phyloP scores from a whole-genome alignment of 2,888 invertebrate species.

The Cylindroiulus punctatus region DNA sequence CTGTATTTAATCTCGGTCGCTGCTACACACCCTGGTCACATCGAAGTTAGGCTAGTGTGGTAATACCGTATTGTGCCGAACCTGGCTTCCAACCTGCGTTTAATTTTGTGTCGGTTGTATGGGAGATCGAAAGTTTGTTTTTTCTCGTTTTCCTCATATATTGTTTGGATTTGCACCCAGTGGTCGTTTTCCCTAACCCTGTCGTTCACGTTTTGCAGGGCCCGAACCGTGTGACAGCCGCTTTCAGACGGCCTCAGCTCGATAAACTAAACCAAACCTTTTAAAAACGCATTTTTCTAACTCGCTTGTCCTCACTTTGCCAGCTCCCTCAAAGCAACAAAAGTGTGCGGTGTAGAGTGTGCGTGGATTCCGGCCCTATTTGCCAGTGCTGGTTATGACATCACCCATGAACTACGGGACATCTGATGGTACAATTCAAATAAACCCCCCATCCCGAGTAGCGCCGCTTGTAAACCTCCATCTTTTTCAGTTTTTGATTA shows the following conservation, averaged over 20 bases:
- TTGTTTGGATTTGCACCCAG: conserved; percentile 19
- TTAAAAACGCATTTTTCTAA: conserved; percentile 51
- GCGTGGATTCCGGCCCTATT: conserved; percentile 52
- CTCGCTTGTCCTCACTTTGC: conserved; percentile 56
- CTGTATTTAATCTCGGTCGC: too few relatives aligned
- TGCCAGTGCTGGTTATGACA: conserved; percentile 55
- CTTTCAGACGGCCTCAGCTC: conserved; percentile 56
- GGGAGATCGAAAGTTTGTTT: neutral
- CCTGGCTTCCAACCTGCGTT: too few relatives aligned
- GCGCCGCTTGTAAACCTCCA: conserved; percentile 11
- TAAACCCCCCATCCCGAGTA: neutral
- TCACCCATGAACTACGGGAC: conserved; percentile 57
- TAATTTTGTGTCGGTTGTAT: too few relatives aligned
- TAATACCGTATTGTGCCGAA: neutral
- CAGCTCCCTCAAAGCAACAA: conserved; percentile 52
- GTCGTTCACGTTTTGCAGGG: conserved; percentile 10
- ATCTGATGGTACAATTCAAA: conserved; percentile 55
- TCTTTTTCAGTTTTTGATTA: conserved; percentile 3
- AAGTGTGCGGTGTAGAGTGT: conserved; percentile 50
- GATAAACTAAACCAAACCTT: neutral
- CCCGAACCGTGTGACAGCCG: conserved; percentile 51
- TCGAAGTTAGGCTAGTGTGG: neutral
- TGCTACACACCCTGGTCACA: too few relatives aligned
- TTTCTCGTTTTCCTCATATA: neutral
- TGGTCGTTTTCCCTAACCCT: conserved; percentile 1